Evolutionary conservation across 2,888 invertebrate species (phyloP), one percentile per base, ranked within the genome.

Genomic region (Drosophila rubida): DNA sequence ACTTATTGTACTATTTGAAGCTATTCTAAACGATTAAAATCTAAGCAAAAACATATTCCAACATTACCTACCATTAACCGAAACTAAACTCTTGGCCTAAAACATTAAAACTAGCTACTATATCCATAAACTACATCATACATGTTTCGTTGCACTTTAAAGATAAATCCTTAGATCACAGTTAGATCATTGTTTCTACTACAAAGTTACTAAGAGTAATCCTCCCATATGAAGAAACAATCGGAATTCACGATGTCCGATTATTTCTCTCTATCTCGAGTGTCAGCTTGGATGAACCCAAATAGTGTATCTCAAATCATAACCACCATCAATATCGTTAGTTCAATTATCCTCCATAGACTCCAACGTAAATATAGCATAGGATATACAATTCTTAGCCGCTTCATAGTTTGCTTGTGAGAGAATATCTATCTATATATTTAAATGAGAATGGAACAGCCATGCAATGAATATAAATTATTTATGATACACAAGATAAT

Each of bases 31-130:
- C 19, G 62, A 59, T 45, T 22, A 57, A 68, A 46, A 58, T 60
- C 45, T 75, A 62, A 35, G 41, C 46, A 64, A 58, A 66, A 2
- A 6, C 67, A 75, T 71, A 70, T 78, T 78, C 70, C 74, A 49
- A 66, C 73, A 69, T 68, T 80, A 86, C 70, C 75, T 83, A 86
- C 72, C 72, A 82, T 69, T 80, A 84, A 86, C 87, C 86, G 86
- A 80, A 79, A 80, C 87, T 83, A 79, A 87, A 88, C 87, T 84
- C 87, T 88, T 86, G 87, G 87, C 78, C 88, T 78, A 79, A 59
- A 54, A 58, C 42, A 49, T 58, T 57, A 62, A 66, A 70, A 48
- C 42, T 61, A 64, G 61, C 49, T 48, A 54, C 49, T 57, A 54
- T 51, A 44, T 23, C 16, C 25, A 23, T 41, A 58, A 22, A 49